These are phyloP conservation scores for Celastrina argiolus DNA, from an alignment of 2,888 invertebrate species.

Conservation along the genomic window DNA sequence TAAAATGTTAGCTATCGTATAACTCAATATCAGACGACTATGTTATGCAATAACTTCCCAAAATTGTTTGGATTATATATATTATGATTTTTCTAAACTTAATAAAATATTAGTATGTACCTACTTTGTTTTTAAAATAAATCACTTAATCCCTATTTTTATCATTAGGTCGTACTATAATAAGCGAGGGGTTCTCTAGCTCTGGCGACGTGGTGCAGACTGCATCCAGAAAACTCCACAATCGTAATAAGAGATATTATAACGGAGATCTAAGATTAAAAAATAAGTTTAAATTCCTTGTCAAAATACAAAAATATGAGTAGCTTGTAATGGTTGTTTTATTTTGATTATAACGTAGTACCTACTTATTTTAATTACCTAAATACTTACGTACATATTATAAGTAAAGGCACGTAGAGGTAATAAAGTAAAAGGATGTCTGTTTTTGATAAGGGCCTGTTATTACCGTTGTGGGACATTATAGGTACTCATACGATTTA, in stretches of 20 bases:
- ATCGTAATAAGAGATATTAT: constrained; percentile 39
- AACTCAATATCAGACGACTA: no score
- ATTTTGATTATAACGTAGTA: constrained; percentile 20
- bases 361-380: constrained; percentile 21
- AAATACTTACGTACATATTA: constrained; percentile 17
- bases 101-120: neutral
- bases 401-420: no score
- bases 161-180: constrained; percentile 47
- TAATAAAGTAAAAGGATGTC: no score
- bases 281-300: constrained; percentile 57
- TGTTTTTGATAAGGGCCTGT: no score
- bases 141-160: constrained; percentile 30
- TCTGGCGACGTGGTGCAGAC: constrained; percentile 45
- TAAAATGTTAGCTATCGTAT: no score
- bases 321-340: constrained; percentile 36
- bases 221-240: constrained; percentile 42
- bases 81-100: neutral
- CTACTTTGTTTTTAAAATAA: neutral
- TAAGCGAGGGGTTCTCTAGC: constrained; percentile 49
- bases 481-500: no score
- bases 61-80: no score
- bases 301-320: constrained; percentile 60
- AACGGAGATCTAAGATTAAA: constrained; percentile 47
- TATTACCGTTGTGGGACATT: no score
- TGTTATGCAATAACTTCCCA: no score